phyloP scores from a whole-genome alignment of 2,888 invertebrate genomes.

The Sacculina carcini region DNA sequence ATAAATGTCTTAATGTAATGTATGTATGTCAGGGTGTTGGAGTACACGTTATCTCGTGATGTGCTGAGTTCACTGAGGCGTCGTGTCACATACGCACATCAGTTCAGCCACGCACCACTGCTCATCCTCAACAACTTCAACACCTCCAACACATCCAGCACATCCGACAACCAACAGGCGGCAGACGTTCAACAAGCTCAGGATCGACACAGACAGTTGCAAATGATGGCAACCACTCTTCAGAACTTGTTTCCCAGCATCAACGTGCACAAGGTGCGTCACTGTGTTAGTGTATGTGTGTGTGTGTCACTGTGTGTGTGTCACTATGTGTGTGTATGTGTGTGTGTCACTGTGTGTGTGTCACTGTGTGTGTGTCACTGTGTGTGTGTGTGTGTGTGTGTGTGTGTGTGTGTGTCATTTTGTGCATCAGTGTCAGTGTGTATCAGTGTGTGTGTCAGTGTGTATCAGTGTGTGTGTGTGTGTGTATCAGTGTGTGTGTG shows the following conservation, averaged over 20 bases:
- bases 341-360: too few species aligned
- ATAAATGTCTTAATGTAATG: neutral
- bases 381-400: too few species aligned
- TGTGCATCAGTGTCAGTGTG: too few species aligned
- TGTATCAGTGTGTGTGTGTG: too few species aligned
- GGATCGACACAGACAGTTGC: slow-evolving; percentile 64
- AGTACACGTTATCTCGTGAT: slow-evolving; percentile 57
- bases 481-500: too few species aligned
- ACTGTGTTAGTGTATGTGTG: too few species aligned
- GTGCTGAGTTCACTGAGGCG: slow-evolving; percentile 59
- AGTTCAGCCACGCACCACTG: slow-evolving; percentile 66
- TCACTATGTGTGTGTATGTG: too few species aligned
- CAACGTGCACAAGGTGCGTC: slow-evolving; percentile 57
- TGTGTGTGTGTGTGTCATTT: too few species aligned
- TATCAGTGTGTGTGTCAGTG: too few species aligned
- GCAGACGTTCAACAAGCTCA: slow-evolving; percentile 46
- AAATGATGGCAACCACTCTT: slow-evolving; percentile 79
- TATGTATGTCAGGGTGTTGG: slow-evolving; percentile 29
- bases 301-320: too few species aligned
- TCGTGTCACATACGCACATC: slow-evolving; percentile 48
- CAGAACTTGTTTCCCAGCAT: slow-evolving; percentile 97
- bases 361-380: too few species aligned
- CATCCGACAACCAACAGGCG: slow-evolving; percentile 23
- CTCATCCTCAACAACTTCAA: slow-evolving; percentile 42
- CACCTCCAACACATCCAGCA: slow-evolving; percentile 14